Conservation (phyloP, 2,797 vertebrate genomes). For the Alectoris magna region DNA sequence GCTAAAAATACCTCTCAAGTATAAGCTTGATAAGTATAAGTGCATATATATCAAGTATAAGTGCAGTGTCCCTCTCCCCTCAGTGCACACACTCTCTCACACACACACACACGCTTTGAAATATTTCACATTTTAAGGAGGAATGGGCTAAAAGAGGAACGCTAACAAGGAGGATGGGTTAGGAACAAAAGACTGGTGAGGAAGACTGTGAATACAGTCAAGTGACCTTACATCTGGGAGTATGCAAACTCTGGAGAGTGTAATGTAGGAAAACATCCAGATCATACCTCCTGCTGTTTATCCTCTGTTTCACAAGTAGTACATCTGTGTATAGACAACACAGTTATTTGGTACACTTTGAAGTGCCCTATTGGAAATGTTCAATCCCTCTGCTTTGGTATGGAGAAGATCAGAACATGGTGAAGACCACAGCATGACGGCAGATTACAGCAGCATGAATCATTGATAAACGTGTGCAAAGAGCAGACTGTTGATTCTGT, state of each 20-base stretch:
- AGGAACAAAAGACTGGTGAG: too few relatives aligned
- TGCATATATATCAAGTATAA: neutral
- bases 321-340: neutral
- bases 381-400: neutral
- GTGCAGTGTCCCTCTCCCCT: neutral
- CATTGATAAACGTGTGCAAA: neutral
- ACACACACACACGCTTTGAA: neutral
- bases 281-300: neutral
- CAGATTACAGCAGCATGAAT: neutral
- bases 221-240: neutral
- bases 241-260: neutral
- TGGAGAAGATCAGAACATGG: neutral
- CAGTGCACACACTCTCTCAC: too few relatives aligned
- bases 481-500: neutral
- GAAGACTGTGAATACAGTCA: neutral
- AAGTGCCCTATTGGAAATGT: neutral
- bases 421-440: neutral
- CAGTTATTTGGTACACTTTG: neutral
- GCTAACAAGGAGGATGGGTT: neutral
- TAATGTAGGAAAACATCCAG: neutral
- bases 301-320: neutral
- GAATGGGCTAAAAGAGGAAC: neutral
- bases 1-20: constrained; percentile 8
- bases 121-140: neutral
- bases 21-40: neutral